Evolutionary conservation across 2,113 vertebrate genomes (phyloP), one percentile per base, ranked within the genome.

Genomic region (Eclectus roratus): DNA sequence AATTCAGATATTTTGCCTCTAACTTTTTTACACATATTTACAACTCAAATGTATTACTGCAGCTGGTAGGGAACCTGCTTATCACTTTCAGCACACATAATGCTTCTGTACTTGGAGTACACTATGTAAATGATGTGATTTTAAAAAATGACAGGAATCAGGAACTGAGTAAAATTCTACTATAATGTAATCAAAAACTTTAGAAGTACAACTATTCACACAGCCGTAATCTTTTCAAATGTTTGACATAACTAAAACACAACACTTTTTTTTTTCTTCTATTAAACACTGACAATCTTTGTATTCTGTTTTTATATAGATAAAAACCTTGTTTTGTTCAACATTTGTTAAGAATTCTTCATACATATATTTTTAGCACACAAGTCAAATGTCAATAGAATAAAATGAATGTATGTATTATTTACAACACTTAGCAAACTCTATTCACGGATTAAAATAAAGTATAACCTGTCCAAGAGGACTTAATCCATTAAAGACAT

Each of bases 401-500:
- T 66, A 88, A 94, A 95, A 94, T 25, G 12, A 94, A 96, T 61
- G 2, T 50, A 80, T 64, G n/a, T 37, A 82, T 68, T 93, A 84
- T 89, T 96, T 91, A 94, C 33, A 91, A 86, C 74, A 92, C 79
- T 93, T 95, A 94, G 80, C 58, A 96, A 96, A 92, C 50, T 91
- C 87, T 94, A 82, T 70, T 91, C 56, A 81, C 2, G 35, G 92
- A 96, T 96, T 97, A 97, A 96, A 96, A 90, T 93, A 93, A 92
- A 92, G 91, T 89, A 66, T 94, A 97, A 93, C 25, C 94, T 95
- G 89, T 94, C 83, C 89, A 96, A 97, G 93, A 94, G 89, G 85
- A 92, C 81, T 96, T 97, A 96, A 96, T 97, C 93, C 93, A 95
- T 96, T 96, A 97, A 97, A 97, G 96, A 96, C 95, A 97, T 95